A percentile compares a stretch with the other conserved stretches of the same genome.
These are phyloP conservation scores for Mellilla xanthometata DNA, from an alignment of 2,888 invertebrate genomes.

Conservation along the genomic window DNA sequence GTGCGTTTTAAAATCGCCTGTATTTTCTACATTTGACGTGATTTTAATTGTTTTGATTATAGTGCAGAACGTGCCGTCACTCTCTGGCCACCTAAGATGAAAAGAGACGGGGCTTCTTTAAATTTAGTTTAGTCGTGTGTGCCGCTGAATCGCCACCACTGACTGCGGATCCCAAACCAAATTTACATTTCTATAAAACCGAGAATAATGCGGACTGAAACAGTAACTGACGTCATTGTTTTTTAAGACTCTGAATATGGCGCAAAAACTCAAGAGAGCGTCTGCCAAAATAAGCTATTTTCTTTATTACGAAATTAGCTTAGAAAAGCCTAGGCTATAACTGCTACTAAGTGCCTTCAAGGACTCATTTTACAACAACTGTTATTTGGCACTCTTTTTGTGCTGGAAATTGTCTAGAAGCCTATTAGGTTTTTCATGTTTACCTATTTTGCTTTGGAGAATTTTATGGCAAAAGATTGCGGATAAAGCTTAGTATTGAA, in stretches of 20 bases:
- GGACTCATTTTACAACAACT: constrained; percentile 6
- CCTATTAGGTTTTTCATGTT: background rate
- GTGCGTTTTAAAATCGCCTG: too few species aligned
- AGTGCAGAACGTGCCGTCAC: too few species aligned
- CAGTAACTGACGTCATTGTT: constrained; percentile 30
- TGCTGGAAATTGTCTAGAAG: background rate
- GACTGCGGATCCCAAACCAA: constrained; percentile 14
- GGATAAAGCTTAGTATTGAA: too few species aligned
- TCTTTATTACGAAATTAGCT: constrained; percentile 2
- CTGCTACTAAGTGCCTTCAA: constrained; percentile 5
- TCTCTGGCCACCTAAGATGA: too few species aligned
- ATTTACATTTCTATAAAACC: constrained; percentile 37
- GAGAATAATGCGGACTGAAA: constrained; percentile 24
- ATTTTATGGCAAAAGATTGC: background rate
- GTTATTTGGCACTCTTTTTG: constrained; percentile 11
- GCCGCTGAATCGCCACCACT: constrained; percentile 4
- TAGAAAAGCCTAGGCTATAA: constrained; percentile 5
- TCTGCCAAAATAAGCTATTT: constrained; percentile 12
- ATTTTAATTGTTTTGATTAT: too few species aligned
- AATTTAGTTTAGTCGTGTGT: too few species aligned
- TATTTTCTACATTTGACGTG: too few species aligned
- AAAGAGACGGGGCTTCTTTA: too few species aligned
- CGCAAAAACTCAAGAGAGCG: background rate
- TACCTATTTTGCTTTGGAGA: background rate
- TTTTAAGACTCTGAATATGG: constrained; percentile 19